Conservation (phyloP, 2,888 invertebrate genomes). For the Oscheius sp. region DNA sequence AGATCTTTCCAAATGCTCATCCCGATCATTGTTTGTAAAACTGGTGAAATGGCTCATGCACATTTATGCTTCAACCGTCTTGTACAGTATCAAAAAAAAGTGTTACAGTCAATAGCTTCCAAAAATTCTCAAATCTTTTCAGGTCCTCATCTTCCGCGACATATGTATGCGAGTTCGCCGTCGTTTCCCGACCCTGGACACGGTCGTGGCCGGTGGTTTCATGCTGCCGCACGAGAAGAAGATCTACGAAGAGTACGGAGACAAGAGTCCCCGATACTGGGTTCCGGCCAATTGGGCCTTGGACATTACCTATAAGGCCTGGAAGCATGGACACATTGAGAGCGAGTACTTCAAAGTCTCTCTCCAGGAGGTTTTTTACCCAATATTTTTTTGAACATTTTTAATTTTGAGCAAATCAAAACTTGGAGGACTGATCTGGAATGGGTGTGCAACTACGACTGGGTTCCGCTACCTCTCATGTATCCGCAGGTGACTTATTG, state of each 20-base stretch:
- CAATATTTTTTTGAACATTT: neutral
- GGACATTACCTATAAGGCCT: slow-evolving; percentile 55
- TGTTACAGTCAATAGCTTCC: neutral
- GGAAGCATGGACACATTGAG: slow-evolving; percentile 61
- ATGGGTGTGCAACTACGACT: slow-evolving; percentile 63
- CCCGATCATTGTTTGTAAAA: no score
- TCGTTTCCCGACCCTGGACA: slow-evolving; percentile 57
- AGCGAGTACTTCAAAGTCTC: slow-evolving; percentile 57
- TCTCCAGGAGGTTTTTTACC: slow-evolving; percentile 10
- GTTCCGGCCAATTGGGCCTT: slow-evolving; percentile 62
- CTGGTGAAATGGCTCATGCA: no score
- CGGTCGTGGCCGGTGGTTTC: slow-evolving; percentile 56
- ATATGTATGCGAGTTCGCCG: slow-evolving; percentile 54
- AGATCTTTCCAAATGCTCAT: no score
- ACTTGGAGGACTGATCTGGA: slow-evolving; percentile 58
- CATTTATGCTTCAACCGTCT: neutral
- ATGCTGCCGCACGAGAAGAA: slow-evolving; percentile 55
- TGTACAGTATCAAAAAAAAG: no score
- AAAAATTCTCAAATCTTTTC: neutral
- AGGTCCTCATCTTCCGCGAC: slow-evolving; percentile 59
- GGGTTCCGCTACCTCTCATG: slow-evolving; percentile 57
- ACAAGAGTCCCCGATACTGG: slow-evolving; percentile 55
- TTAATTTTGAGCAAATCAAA: slow-evolving; percentile 48
- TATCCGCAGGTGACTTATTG: slow-evolving; percentile 47
- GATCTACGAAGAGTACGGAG: slow-evolving; percentile 49